These are phyloP conservation scores for Lepidurus packardi DNA, from an alignment of 1,140 invertebrate species.

Conservation along the genomic window DNA sequence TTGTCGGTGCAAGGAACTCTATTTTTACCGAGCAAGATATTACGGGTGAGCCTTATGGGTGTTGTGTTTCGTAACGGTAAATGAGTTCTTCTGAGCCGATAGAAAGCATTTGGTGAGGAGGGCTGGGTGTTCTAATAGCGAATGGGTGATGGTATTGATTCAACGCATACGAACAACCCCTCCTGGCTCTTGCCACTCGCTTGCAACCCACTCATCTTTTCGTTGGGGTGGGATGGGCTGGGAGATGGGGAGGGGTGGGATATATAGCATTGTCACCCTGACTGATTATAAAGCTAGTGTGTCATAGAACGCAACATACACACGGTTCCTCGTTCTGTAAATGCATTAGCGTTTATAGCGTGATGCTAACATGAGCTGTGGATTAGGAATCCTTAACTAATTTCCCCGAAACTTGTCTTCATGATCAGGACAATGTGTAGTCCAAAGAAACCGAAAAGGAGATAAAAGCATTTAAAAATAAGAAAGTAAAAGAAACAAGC, in stretches of 20 bases:
- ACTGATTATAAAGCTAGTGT: constrained; percentile 15
- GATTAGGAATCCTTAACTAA: too few species aligned
- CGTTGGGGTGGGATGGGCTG: background rate
- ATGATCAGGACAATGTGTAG: too few species aligned
- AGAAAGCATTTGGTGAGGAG: background rate
- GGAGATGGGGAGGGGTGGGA: background rate
- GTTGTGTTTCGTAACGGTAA: constrained; percentile 8
- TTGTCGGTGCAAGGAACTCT: background rate
- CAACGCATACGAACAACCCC: constrained; percentile 14
- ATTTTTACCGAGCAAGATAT: background rate
- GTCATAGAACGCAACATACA: background rate
- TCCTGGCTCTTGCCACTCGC: background rate
- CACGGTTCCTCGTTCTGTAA: background rate
- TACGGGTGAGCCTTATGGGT: background rate
- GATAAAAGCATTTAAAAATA: too few species aligned
- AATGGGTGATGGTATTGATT: constrained; percentile 14
- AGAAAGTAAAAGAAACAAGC: too few species aligned
- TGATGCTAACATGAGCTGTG: background rate
- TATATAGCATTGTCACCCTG: background rate
- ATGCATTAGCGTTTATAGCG: background rate
- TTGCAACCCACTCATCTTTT: constrained; percentile 21
- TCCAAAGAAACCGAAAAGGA: too few species aligned
- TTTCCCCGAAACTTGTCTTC: too few species aligned
- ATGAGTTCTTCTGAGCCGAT: background rate
- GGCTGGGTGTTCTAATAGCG: constrained; percentile 1